Evolutionary conservation across 64 coral and sea anemone species (phyloP).

Genomic region (Montipora cactus): DNA sequence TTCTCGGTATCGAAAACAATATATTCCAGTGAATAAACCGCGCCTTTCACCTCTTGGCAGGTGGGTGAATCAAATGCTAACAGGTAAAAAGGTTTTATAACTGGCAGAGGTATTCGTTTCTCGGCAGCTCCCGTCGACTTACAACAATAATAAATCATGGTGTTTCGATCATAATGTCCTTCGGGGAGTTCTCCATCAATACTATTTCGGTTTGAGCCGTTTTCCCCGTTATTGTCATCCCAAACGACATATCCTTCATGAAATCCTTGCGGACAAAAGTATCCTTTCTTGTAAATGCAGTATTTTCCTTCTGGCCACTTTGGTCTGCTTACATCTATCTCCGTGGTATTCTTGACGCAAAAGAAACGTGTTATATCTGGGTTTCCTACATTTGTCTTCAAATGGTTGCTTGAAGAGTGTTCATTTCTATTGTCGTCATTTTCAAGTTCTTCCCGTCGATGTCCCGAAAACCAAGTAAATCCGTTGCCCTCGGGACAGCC

Average conservation of each 20-base stretch:
- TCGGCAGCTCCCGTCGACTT: conserved; percentile 39
- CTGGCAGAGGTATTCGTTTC: conserved; percentile 53
- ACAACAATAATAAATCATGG: conserved; percentile 60
- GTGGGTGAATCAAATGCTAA: conserved; percentile 15
- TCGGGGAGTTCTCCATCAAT: conserved; percentile 39
- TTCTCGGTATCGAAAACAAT: conserved; percentile 61
- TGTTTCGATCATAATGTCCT: conserved; percentile 57
- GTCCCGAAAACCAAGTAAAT: conserved; percentile 58
- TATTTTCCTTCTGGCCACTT: conserved; percentile 70
- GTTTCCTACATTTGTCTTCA: conserved; percentile 31
- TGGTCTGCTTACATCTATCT: background rate
- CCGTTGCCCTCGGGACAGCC: conserved; percentile 51
- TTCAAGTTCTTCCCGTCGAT: conserved; percentile 64
- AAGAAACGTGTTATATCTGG: conserved; percentile 34
- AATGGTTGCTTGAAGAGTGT: conserved; percentile 14
- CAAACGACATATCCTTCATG: conserved; percentile 48
- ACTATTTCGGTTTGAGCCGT: conserved; percentile 36
- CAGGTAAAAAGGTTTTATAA: conserved; percentile 48
- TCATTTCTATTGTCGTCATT: background rate
- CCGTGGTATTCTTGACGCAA: conserved; percentile 48
- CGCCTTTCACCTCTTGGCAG: conserved; percentile 66
- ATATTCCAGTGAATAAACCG: conserved; percentile 20
- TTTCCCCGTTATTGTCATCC: conserved; percentile 60
- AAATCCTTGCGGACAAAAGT: conserved; percentile 35
- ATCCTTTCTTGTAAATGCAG: conserved; percentile 72